Conservation (phyloP, 53 echinoderm and acorn worm species). For the Patiria pectinifera region DNA sequence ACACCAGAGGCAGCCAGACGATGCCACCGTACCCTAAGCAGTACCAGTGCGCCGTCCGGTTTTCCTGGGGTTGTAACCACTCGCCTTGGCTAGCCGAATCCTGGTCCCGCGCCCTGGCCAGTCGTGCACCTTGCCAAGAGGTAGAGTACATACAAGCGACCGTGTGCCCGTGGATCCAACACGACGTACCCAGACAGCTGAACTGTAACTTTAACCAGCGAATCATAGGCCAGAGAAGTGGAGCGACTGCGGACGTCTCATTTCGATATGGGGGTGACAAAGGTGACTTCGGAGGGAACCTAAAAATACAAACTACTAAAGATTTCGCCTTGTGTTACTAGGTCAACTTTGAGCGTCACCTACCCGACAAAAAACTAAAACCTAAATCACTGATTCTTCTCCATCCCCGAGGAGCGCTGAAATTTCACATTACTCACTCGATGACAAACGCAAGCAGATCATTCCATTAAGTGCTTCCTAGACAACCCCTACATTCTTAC, state of each 20-base stretch:
- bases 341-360: conserved; percentile 22
- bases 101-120: conserved; percentile 55
- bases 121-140: conserved; percentile 51
- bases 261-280: conserved; percentile 19
- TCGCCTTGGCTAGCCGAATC: conserved; percentile 42
- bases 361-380: not conserved
- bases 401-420: not conserved
- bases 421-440: conserved; percentile 21
- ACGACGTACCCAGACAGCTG: conserved; percentile 57
- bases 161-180: not conserved
- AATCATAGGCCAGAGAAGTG: conserved; percentile 63
- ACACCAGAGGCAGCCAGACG: conserved; percentile 59
- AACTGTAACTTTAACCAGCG: conserved; percentile 58
- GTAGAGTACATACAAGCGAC: conserved; percentile 4
- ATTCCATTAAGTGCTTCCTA: conserved; percentile 53
- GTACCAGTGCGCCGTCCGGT: conserved; percentile 57
- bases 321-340: not conserved
- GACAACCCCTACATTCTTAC: conserved; percentile 57
- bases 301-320: not conserved
- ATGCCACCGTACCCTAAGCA: conserved; percentile 39
- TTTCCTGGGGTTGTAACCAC: conserved; percentile 54
- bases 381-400: not conserved
- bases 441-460: conserved; percentile 48
- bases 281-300: conserved; percentile 35
- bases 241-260: conserved; percentile 42